These are phyloP conservation scores for Yoshiicerus persimilis DNA, from an alignment of 1,140 invertebrate species.

Conservation along the genomic window DNA sequence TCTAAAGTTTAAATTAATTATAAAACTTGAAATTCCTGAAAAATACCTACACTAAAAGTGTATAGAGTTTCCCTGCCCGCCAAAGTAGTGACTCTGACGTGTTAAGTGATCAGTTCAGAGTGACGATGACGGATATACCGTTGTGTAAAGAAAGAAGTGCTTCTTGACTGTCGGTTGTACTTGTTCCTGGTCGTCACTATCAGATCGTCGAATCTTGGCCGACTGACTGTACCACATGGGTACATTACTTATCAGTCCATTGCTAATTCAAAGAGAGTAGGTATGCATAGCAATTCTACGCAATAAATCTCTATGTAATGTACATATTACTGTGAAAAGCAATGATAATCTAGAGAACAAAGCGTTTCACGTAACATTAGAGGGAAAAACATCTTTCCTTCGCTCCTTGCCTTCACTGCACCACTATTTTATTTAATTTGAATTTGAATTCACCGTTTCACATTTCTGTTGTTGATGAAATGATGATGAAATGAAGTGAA, in stretches of 20 bases:
- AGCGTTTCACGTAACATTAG: not conserved
- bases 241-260: not conserved
- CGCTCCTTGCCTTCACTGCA: not conserved
- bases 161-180: not conserved
- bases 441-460: conserved; percentile 8
- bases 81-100: no score
- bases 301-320: not conserved
- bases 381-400: no score
- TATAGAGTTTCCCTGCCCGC: no score
- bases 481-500: not conserved
- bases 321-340: not conserved
- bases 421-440: not conserved
- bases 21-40: no score
- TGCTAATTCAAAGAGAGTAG: not conserved
- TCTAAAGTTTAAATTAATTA: no score
- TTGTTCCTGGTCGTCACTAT: not conserved
- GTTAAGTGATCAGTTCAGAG: no score
- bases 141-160: not conserved
- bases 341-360: not conserved
- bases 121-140: no score
- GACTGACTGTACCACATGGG: not conserved
- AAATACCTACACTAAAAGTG: no score
- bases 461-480: not conserved
- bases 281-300: not conserved
- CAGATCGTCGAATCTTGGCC: not conserved